Percentiles rank a stretch among this genome's conserved stretches.
These are phyloP conservation scores for Melanostigma gelatinosum DNA, from an alignment of 2,113 vertebrate genomes.

Conservation along the genomic window DNA sequence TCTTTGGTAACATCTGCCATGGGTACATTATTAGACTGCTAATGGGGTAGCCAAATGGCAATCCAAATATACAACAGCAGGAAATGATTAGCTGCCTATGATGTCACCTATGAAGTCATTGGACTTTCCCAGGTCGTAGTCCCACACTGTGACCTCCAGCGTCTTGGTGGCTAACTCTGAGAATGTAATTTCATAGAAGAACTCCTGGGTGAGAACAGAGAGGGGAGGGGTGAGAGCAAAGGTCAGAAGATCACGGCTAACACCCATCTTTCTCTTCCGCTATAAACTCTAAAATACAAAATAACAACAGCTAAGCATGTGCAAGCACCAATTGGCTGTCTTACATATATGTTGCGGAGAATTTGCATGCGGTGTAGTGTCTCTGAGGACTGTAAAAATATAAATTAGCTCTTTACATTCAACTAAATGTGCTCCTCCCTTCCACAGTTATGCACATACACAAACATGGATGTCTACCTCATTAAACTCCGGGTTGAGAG, in stretches of 20 bases:
- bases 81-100: neutral
- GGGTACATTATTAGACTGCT: slow-evolving; percentile 4
- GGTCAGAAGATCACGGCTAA: slow-evolving; percentile 20
- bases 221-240: neutral
- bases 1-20: slow-evolving; percentile 39
- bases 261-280: neutral
- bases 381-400: neutral
- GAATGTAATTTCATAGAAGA: slow-evolving; percentile 90
- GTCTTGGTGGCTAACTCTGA: slow-evolving; percentile 86
- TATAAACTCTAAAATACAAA: neutral
- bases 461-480: slow-evolving; percentile 81
- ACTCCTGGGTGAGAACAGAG: slow-evolving; percentile 80
- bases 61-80: neutral
- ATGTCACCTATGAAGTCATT: slow-evolving; percentile 92
- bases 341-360: neutral
- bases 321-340: slow-evolving; percentile 38
- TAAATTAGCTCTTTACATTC: slow-evolving; percentile 43
- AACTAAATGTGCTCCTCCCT: neutral
- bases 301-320: slow-evolving; percentile 22
- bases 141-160: slow-evolving; percentile 91
- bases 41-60: neutral
- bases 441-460: slow-evolving; percentile 23
- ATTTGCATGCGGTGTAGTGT: slow-evolving; percentile 11
- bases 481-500: slow-evolving; percentile 92
- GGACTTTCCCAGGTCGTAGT: slow-evolving; percentile 90